These are phyloP conservation scores for Hemitrygon akajei DNA, from an alignment of 2,797 vertebrate genomes.

Conservation along the genomic window DNA sequence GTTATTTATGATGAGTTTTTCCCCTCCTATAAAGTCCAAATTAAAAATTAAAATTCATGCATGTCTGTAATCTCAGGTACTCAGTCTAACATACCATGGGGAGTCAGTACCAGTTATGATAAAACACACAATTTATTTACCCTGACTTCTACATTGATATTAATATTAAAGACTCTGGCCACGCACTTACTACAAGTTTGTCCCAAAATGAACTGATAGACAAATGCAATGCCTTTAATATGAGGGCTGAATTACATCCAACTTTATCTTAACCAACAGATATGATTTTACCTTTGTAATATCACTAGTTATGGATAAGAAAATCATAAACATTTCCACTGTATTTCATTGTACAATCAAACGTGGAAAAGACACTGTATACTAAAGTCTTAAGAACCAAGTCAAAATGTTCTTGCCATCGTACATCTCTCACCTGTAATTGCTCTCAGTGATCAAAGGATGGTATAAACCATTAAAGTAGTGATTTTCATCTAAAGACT, in stretches of 20 bases:
- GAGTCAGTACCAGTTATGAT: background rate
- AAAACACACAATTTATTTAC: background rate
- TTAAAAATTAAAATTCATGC: background rate
- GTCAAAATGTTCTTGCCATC: background rate
- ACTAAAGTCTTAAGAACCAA: background rate
- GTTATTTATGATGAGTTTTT: no score
- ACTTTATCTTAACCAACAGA: background rate
- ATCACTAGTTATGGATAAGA: background rate
- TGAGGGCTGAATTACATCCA: background rate
- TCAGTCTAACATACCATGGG: background rate
- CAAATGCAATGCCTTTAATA: background rate
- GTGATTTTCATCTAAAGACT: no score
- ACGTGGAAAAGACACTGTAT: background rate
- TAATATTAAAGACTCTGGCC: background rate
- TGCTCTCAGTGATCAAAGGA: background rate
- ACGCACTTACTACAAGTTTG: no score
- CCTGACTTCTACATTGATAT: background rate
- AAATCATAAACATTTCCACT: background rate
- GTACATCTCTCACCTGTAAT: background rate
- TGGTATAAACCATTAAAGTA: background rate
- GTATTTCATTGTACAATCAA: background rate
- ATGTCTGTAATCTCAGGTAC: no score
- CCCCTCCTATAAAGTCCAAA: background rate
- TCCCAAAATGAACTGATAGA: no score
- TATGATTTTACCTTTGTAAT: background rate